Conservation (phyloP, 1,140 invertebrate species). For the Parasteatoda tepidariorum region DNA sequence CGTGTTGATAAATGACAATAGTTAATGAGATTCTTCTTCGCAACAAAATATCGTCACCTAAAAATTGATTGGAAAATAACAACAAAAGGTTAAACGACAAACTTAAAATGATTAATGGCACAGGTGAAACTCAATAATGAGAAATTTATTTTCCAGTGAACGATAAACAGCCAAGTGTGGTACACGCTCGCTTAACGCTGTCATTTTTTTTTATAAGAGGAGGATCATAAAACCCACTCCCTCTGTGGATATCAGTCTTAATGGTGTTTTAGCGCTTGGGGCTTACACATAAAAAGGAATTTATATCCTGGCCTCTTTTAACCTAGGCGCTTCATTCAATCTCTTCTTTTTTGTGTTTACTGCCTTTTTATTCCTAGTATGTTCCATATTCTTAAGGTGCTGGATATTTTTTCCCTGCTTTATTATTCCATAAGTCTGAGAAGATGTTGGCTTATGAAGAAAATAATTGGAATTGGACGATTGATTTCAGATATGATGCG, state of each 20-base stretch:
- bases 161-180: constrained; percentile 16
- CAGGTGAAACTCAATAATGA: not conserved
- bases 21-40: too few species aligned
- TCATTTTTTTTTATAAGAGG: not conserved
- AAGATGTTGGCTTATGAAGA: too few species aligned
- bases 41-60: too few species aligned
- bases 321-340: not conserved
- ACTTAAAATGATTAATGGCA: not conserved
- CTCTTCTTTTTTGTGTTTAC: not conserved
- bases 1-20: too few species aligned
- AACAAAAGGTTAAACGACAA: not conserved
- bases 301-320: constrained; percentile 33
- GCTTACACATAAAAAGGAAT: constrained; percentile 31
- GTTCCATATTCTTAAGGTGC: not conserved
- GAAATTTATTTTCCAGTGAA: not conserved
- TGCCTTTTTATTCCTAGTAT: not conserved
- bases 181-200: not conserved
- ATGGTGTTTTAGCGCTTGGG: constrained; percentile 27
- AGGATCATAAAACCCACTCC: constrained; percentile 9
- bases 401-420: too few species aligned
- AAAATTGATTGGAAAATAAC: not conserved
- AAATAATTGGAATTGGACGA: too few species aligned
- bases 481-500: too few species aligned
- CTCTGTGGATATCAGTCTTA: not conserved
- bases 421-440: too few species aligned